Evolutionary conservation across 2,113 vertebrate genomes (phyloP), one percentile per base, ranked within the genome.

Genomic region (Carassius carassius): DNA sequence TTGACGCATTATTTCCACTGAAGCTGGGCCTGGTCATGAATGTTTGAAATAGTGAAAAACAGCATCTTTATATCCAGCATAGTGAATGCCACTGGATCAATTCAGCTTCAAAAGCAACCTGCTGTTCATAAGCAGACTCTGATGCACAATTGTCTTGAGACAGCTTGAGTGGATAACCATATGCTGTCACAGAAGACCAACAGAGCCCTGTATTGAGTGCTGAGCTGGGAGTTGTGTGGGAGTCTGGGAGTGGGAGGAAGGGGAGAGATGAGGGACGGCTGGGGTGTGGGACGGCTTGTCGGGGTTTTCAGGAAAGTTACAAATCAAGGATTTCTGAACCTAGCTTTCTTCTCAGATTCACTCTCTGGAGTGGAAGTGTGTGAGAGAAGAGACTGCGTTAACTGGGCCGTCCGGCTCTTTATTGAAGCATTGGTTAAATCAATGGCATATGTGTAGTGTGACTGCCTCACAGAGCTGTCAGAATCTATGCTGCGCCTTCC

Each of bases 81-180:
- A 60, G 11, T 16, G 54, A 62, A 74, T 79, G 58, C 54, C 81
- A 60, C 58, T 41, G 44, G 56, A 60, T 41, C 63, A 67, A 67
- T 54, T 72, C 23, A 51, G 17, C 74, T 32, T 37, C 75, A 70
- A 81, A 35, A 44, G 14, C 25, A 58, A 23, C 65, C 84, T 80
- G 65, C 89, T 90, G 91, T 91, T 92, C 89, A 91, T 85, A 88
- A 84, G 84, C 85, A 90, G 88, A 79, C 88, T 89, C 89, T 89
- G 87, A 90, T 88, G 90, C 87, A 90, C 37, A 80, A 90, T 87
- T 85, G 89, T 91, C 91, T 92, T 85, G 19, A 89, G 91, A 93
- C 90, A 91, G 90, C 87, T 87, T 93, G 90, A 95, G 93, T 92
- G 93, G 92, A 94, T 94, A 94, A 94, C 92, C 94, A 94, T 93